Conservation (phyloP, 2,888 invertebrate species). For the Himalopsyche japonica region DNA sequence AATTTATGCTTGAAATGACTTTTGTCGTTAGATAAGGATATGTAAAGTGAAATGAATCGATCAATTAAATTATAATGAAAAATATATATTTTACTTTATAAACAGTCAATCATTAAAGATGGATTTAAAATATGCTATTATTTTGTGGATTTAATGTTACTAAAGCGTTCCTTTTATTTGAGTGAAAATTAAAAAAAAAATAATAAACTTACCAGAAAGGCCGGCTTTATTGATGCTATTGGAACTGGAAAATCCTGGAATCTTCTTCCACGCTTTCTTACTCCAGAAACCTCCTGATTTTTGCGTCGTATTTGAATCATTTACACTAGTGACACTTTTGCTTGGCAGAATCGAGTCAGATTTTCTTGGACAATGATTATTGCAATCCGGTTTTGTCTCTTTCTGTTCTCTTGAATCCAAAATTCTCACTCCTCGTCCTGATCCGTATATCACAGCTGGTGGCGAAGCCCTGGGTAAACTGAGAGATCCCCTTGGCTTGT, state of each 20-base stretch:
- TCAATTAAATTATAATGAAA: not conserved
- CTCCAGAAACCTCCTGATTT: constrained; percentile 67
- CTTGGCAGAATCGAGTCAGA: constrained; percentile 31
- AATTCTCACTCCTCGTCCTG: constrained; percentile 55
- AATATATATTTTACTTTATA: not conserved
- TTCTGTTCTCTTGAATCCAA: constrained; percentile 45
- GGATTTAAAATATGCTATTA: not conserved
- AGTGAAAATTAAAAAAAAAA: constrained; percentile 10
- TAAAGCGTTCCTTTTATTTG: not conserved
- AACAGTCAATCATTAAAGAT: not conserved
- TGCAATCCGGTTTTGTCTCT: constrained; percentile 49
- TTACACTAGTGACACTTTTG: constrained; percentile 50
- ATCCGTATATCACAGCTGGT: constrained; percentile 59
- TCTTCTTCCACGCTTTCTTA: constrained; percentile 78
- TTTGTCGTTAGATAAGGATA: not conserved
- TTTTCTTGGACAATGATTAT: constrained; percentile 47
- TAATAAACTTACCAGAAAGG: constrained; percentile 63
- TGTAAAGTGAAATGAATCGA: not conserved
- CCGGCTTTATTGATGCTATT: constrained; percentile 71
- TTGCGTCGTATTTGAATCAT: constrained; percentile 58
- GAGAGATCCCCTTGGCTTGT: constrained; percentile 44
- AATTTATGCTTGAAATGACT: not conserved
- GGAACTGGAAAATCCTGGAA: constrained; percentile 73
- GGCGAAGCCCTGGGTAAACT: constrained; percentile 55
- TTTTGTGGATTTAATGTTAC: not conserved